Conservation (phyloP, 2,113 vertebrate species). For the Salminus brasiliensis region DNA sequence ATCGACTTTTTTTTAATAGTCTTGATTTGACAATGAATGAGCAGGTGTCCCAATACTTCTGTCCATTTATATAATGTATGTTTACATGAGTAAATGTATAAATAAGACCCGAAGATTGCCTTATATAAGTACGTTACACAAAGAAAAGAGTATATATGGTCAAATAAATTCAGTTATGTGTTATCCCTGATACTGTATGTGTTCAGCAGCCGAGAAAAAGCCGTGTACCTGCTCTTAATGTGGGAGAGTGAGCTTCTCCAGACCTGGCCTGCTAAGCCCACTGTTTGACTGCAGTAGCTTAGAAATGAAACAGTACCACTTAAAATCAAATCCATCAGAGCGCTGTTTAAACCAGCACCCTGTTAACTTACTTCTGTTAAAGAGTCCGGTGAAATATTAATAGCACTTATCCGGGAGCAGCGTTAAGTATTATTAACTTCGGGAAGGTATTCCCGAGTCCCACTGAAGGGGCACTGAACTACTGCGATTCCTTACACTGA, state of each 20-base stretch:
- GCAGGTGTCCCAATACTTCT: no score
- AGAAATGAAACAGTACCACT: conserved; percentile 48
- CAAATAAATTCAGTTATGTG: no score
- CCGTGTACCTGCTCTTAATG: conserved; percentile 2
- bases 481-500: not conserved
- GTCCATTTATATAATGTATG: no score
- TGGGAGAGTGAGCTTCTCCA: conserved; percentile 33
- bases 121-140: no score
- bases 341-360: conserved; percentile 46
- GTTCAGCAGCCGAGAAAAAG: not conserved
- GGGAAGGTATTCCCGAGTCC: conserved; percentile 12
- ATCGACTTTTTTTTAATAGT: no score
- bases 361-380: conserved; percentile 48
- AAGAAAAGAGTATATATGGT: no score
- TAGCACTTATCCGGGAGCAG: conserved; percentile 32
- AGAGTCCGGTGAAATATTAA: conserved; percentile 46
- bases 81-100: no score
- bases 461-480: conserved; percentile 9
- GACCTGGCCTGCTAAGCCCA: conserved; percentile 31
- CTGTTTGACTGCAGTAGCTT: conserved; percentile 46
- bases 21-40: no score
- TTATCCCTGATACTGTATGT: not conserved
- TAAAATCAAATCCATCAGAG: conserved; percentile 51
- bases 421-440: conserved; percentile 39
- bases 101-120: no score